phyloP scores from a whole-genome alignment of 2,888 invertebrate species.

The Hirtodrosophila histrioides region DNA sequence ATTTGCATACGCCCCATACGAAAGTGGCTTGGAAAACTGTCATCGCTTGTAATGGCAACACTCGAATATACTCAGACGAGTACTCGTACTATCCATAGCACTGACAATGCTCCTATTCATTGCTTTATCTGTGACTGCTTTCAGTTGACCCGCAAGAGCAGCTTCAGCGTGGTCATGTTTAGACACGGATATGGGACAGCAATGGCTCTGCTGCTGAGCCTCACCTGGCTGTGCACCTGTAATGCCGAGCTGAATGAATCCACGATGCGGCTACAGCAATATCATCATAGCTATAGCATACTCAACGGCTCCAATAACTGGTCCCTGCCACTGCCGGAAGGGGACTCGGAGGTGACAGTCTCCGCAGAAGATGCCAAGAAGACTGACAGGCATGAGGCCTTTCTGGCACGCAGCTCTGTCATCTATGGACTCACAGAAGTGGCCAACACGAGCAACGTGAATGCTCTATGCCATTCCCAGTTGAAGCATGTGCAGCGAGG shows the following conservation, averaged over 20 bases:
- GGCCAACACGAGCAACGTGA: conserved; percentile 78
- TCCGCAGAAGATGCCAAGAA: neutral
- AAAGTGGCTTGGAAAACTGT: conserved; percentile 21
- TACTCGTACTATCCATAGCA: neutral
- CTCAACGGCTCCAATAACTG: conserved; percentile 34
- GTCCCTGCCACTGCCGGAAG: conserved; percentile 5
- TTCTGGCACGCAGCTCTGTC: conserved; percentile 78
- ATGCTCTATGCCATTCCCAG: conserved; percentile 82
- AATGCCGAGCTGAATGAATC: conserved; percentile 33
- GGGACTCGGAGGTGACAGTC: conserved; percentile 1
- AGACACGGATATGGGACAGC: conserved; percentile 30
- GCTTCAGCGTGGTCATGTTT: conserved; percentile 34
- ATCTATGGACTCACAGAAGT: conserved; percentile 82
- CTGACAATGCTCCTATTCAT: conserved; percentile 50
- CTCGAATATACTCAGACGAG: conserved; percentile 30
- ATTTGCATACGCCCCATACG: conserved; percentile 31
- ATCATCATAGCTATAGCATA: conserved; percentile 6
- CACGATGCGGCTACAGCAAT: conserved; percentile 23
- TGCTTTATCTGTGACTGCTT: conserved; percentile 20
- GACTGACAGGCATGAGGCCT: conserved; percentile 31
- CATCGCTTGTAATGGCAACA: conserved; percentile 36
- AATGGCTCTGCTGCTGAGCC: conserved; percentile 14
- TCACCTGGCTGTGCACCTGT: conserved; percentile 2
- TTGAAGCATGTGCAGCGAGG: conserved; percentile 83
- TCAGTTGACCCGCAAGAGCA: conserved; percentile 22